Conservation (phyloP, 2,888 invertebrate genomes). For the Cynaeus angustus region DNA sequence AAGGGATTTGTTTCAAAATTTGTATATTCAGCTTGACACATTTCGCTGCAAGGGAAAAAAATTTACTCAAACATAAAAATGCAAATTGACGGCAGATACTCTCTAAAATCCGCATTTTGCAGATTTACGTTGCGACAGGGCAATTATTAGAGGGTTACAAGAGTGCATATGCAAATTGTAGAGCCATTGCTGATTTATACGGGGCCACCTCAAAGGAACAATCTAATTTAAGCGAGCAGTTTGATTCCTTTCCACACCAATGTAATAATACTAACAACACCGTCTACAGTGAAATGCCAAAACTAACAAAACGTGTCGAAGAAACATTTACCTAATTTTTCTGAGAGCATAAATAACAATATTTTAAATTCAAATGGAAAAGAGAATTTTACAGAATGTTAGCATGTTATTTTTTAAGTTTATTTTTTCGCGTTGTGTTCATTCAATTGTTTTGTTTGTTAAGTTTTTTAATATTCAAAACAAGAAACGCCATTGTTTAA, state of each 20-base stretch:
- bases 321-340: too few relatives aligned
- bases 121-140: conserved; percentile 6
- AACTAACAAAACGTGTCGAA: too few relatives aligned
- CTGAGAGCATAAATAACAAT: too few relatives aligned
- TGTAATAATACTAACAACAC: conserved; percentile 3
- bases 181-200: background rate
- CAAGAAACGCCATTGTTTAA: background rate
- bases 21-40: conserved; percentile 19
- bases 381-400: too few relatives aligned
- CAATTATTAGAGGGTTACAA: conserved; percentile 7
- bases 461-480: background rate
- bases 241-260: conserved; percentile 11
- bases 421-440: background rate
- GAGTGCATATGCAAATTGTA: conserved; percentile 24
- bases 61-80: conserved; percentile 32
- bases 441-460: background rate
- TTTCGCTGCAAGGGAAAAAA: conserved; percentile 9
- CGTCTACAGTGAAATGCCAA: background rate
- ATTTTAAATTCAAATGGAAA: too few relatives aligned
- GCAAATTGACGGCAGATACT: conserved; percentile 27
- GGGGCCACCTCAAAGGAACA: background rate
- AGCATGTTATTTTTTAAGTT: too few relatives aligned
- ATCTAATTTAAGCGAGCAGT: conserved; percentile 1
- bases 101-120: conserved; percentile 24
- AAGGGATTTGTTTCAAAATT: conserved; percentile 19